These are phyloP conservation scores for Struthio camelus DNA, from an alignment of 2,113 vertebrate genomes.

Conservation along the genomic window DNA sequence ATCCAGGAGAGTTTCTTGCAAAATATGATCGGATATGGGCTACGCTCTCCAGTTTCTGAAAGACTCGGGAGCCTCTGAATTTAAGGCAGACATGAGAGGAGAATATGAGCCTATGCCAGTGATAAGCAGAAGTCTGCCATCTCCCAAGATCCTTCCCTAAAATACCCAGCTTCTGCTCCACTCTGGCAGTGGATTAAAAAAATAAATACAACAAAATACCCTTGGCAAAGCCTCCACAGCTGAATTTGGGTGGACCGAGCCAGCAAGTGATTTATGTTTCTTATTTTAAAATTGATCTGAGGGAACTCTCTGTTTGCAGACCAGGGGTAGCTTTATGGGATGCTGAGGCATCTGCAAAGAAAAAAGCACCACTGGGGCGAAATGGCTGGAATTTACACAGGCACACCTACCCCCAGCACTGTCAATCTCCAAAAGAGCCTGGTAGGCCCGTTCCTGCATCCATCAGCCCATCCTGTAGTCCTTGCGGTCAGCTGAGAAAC, in stretches of 20 bases:
- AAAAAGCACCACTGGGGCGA: neutral
- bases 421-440: neutral
- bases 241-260: neutral
- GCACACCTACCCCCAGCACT: neutral
- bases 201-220: neutral
- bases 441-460: rapidly evolving
- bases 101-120: neutral
- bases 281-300: neutral
- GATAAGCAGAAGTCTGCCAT: neutral
- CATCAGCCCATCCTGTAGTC: neutral
- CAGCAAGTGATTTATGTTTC: neutral
- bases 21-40: neutral
- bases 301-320: neutral
- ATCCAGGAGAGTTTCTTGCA: neutral
- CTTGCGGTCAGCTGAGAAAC: neutral
- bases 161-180: neutral
- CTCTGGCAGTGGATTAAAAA: neutral
- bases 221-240: neutral
- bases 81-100: neutral
- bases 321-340: neutral
- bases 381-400: neutral
- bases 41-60: neutral
- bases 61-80: neutral
- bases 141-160: neutral
- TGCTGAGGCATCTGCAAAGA: neutral